phyloP scores from a whole-genome alignment of 1,140 invertebrate genomes.

The Zaprionus kolodkinae region DNA sequence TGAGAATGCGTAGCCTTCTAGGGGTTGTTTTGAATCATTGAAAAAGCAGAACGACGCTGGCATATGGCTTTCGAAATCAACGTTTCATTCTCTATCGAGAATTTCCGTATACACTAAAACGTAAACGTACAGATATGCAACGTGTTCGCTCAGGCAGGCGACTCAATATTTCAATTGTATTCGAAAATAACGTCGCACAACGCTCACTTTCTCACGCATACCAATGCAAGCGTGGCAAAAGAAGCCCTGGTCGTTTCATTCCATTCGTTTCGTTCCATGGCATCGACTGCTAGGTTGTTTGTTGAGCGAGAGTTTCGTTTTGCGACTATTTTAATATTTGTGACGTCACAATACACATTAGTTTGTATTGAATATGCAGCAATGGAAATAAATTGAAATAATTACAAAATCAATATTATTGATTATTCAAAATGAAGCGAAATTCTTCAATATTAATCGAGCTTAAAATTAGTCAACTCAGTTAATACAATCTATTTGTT shows the following conservation, averaged over 20 bases:
- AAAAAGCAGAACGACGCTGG: conserved; percentile 39
- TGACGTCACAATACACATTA: background rate
- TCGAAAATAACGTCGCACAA: conserved; percentile 75
- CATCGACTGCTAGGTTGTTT: conserved; percentile 9
- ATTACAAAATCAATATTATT: background rate
- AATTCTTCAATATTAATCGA: too few species aligned
- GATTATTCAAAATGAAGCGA: too few species aligned
- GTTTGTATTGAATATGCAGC: background rate
- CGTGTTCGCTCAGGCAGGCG: conserved; percentile 30
- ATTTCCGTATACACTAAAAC: conserved; percentile 50
- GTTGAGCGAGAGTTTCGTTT: background rate
- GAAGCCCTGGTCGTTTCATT: conserved; percentile 48
- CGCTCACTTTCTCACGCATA: conserved; percentile 40
- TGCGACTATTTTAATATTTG: background rate
- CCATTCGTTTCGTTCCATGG: conserved; percentile 1
- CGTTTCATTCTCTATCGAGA: conserved; percentile 54
- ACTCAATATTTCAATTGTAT: conserved; percentile 68
- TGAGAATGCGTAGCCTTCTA: conserved; percentile 25
- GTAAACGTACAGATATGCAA: conserved; percentile 34
- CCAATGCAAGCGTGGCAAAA: conserved; percentile 26
- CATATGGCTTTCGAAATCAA: conserved; percentile 62
- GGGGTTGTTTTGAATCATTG: conserved; percentile 64
- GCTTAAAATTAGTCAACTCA: background rate
- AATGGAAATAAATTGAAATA: background rate
- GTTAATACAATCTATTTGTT: background rate